A percentile compares a stretch with the other conserved stretches of the same genome.
These are phyloP conservation scores for Campaea margaritaria DNA, from an alignment of 2,888 invertebrate genomes.

Conservation along the genomic window DNA sequence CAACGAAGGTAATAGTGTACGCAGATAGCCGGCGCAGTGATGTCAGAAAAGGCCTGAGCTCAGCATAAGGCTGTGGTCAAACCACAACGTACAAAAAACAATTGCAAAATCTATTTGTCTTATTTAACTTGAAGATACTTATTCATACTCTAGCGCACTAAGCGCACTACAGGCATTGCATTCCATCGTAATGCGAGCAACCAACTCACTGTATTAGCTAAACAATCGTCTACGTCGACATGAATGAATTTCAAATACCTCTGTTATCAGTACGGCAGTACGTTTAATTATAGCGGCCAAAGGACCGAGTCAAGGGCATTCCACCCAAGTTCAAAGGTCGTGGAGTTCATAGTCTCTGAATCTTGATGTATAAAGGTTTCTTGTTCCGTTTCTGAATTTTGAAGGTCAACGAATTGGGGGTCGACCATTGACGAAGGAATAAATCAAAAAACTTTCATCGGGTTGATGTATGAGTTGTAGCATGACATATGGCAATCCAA, in stretches of 20 bases:
- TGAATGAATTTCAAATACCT: slow-evolving; percentile 61
- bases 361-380: slow-evolving; percentile 43
- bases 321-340: slow-evolving; percentile 82
- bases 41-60: no score
- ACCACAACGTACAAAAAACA: no score
- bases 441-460: no score
- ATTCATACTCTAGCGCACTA: no score
- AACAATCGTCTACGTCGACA: slow-evolving; percentile 8
- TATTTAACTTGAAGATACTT: no score
- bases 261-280: slow-evolving; percentile 61
- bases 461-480: no score
- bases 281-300: slow-evolving; percentile 70
- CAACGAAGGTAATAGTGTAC: no score
- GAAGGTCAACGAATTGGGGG: slow-evolving; percentile 25
- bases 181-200: neutral
- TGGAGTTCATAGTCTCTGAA: slow-evolving; percentile 69
- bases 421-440: slow-evolving; percentile 3
- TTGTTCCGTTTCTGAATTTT: slow-evolving; percentile 46
- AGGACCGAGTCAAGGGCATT: slow-evolving; percentile 81
- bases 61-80: no score
- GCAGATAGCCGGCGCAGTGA: no score
- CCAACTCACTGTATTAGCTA: neutral
- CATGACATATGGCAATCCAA: no score
- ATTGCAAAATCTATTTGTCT: no score
- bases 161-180: neutral